These are phyloP conservation scores for Danaus melanippus DNA, from an alignment of 1,140 invertebrate species.

Conservation along the genomic window DNA sequence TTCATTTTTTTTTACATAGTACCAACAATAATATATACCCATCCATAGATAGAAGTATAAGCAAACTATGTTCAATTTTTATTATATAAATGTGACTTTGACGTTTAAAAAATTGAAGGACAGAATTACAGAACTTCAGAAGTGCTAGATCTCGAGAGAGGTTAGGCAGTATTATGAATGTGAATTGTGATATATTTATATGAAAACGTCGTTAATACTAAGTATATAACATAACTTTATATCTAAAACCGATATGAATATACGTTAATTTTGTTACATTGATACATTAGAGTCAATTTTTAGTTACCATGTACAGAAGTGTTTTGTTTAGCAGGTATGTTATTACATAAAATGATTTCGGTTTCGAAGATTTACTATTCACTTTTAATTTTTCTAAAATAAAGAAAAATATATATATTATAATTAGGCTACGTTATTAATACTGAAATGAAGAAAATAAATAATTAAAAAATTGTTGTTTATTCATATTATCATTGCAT, in stretches of 20 bases:
- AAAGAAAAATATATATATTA: too few relatives aligned
- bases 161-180: constrained; percentile 19
- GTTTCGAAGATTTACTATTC: too few relatives aligned
- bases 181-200: constrained; percentile 10
- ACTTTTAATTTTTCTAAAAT: too few relatives aligned
- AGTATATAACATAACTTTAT: constrained; percentile 5
- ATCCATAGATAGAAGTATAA: too few relatives aligned
- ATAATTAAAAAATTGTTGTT: constrained; percentile 5
- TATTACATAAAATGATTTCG: background rate
- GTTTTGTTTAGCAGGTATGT: constrained; percentile 39
- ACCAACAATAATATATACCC: too few relatives aligned
- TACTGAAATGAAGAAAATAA: background rate
- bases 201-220: background rate
- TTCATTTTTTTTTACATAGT: too few relatives aligned
- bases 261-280: constrained; percentile 3
- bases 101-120: background rate
- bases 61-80: too few relatives aligned
- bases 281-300: background rate
- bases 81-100: too few relatives aligned
- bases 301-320: constrained; percentile 39
- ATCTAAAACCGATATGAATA: constrained; percentile 3
- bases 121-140: constrained; percentile 8
- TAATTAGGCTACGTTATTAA: too few relatives aligned
- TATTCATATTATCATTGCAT: background rate
- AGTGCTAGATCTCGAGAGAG: background rate